Evolutionary conservation across 2,888 invertebrate species (phyloP), one percentile per base, ranked within the genome.

Genomic region (Atrina japonica): DNA sequence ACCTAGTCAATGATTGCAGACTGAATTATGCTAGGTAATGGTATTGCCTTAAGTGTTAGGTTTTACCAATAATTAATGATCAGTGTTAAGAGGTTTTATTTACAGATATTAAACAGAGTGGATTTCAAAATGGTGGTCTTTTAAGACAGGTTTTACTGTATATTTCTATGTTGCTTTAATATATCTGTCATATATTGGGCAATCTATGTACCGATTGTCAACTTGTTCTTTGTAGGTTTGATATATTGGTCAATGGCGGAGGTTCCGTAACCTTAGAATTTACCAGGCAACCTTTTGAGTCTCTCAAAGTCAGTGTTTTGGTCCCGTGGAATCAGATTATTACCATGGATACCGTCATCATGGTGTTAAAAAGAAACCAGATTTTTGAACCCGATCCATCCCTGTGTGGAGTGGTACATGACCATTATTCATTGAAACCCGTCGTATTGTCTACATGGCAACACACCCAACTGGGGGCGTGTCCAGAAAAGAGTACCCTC

Each of bases 161-260:
- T n/a, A n/a, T n/a, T n/a, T n/a, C n/a, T n/a, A n/a, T n/a, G n/a
- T n/a, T n/a, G n/a, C n/a, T n/a, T n/a, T n/a, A n/a, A n/a, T n/a
- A n/a, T n/a, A n/a, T n/a, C n/a, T n/a, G n/a, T n/a, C n/a, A n/a
- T n/a, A n/a, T n/a, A n/a, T n/a, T n/a, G n/a, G n/a, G n/a, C n/a
- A n/a, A n/a, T n/a, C n/a, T n/a, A n/a, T n/a, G n/a, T n/a, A n/a
- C n/a, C n/a, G n/a, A n/a, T n/a, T n/a, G n/a, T n/a, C n/a, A n/a
- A n/a, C n/a, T n/a, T n/a, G n/a, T n/a, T n/a, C n/a, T n/a, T n/a
- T n/a, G n/a, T n/a, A n/a, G 98, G 95, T 99, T 99, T 93, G 99
- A 99, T 92, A 95, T 99, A 70, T 93, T 99, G 88, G 98, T 99
- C 74, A 99, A 99, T 91, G 99, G 99, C 18, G 99, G 99, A 56